A percentile compares a stretch with the other conserved stretches of the same genome.
phyloP scores from a whole-genome alignment of 2,888 invertebrate genomes.

The Steinernema scapterisci region DNA sequence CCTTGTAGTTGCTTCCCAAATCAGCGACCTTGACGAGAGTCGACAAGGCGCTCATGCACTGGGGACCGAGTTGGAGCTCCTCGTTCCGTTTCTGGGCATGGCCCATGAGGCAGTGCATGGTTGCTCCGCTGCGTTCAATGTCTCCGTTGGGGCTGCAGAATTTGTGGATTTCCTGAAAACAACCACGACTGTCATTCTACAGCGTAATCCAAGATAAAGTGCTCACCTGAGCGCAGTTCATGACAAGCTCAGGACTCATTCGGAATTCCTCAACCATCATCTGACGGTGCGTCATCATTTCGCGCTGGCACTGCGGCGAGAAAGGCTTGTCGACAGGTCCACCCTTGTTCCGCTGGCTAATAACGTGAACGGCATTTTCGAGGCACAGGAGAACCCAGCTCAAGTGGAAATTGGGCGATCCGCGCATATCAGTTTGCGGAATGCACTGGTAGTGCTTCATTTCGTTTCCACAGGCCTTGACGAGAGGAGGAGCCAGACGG shows the following conservation, averaged over 20 bases:
- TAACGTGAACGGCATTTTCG: conserved; percentile 73
- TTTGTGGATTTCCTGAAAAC: conserved; percentile 76
- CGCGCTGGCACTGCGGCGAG: conserved; percentile 80
- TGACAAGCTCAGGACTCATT: conserved; percentile 88
- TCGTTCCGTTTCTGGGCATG: conserved; percentile 62
- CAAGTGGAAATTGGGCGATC: conserved; percentile 66
- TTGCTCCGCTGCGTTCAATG: conserved; percentile 77
- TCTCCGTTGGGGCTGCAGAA: conserved; percentile 66
- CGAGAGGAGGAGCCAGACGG: conserved; percentile 84
- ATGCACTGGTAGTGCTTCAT: conserved; percentile 80
- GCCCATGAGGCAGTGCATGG: conserved; percentile 89
- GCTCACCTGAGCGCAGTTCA: conserved; percentile 76
- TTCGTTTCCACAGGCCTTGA: conserved; percentile 85
- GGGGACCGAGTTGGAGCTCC: conserved; percentile 49
- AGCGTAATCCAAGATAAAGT: neutral
- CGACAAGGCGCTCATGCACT: conserved; percentile 53
- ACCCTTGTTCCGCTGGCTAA: neutral
- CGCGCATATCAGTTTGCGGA: conserved; percentile 72
- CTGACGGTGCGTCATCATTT: conserved; percentile 87
- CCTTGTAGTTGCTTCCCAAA: conserved; percentile 91
- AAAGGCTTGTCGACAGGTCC: conserved; percentile 46
- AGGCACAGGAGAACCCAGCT: conserved; percentile 82
- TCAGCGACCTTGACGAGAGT: conserved; percentile 76
- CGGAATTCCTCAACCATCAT: conserved; percentile 86
- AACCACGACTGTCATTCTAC: neutral